phyloP scores from a whole-genome alignment of 2,888 invertebrate species.

The Dexiosoma caninum region DNA sequence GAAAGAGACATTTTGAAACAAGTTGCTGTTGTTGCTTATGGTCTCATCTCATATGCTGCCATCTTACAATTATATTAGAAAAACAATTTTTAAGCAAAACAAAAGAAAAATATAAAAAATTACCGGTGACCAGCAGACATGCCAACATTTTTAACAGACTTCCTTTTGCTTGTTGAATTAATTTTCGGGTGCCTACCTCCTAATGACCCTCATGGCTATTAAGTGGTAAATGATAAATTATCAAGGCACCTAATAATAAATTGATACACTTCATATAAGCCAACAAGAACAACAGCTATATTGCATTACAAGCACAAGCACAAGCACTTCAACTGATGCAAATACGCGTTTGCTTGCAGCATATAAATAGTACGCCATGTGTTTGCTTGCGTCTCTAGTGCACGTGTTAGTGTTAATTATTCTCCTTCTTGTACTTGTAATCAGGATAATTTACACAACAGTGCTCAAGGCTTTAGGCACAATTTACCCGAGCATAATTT shows the following conservation, averaged over 20 bases:
- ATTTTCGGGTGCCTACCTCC: neutral
- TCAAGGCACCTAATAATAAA: conserved; percentile 43
- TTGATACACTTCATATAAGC: conserved; percentile 1
- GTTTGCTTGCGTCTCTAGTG: neutral
- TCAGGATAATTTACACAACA: conserved; percentile 62
- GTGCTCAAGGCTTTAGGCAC: conserved; percentile 59
- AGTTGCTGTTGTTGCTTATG: no score
- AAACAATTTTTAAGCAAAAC: no score
- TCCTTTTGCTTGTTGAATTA: neutral
- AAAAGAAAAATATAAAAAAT: no score
- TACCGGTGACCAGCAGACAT: neutral
- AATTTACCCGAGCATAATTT: conserved; percentile 59
- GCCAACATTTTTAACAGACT: neutral
- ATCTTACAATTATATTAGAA: no score
- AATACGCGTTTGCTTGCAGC: neutral
- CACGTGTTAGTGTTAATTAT: conserved; percentile 53
- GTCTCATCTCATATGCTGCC: no score
- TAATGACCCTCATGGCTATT: conserved; percentile 30
- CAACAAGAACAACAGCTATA: neutral
- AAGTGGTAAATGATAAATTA: conserved; percentile 42
- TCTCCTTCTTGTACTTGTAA: conserved; percentile 60
- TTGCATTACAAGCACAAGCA: neutral
- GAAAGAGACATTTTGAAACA: no score
- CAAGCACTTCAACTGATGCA: neutral
- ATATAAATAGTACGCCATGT: neutral